Conservation (phyloP, 2,888 invertebrate species). For the Nudaria mundana region DNA sequence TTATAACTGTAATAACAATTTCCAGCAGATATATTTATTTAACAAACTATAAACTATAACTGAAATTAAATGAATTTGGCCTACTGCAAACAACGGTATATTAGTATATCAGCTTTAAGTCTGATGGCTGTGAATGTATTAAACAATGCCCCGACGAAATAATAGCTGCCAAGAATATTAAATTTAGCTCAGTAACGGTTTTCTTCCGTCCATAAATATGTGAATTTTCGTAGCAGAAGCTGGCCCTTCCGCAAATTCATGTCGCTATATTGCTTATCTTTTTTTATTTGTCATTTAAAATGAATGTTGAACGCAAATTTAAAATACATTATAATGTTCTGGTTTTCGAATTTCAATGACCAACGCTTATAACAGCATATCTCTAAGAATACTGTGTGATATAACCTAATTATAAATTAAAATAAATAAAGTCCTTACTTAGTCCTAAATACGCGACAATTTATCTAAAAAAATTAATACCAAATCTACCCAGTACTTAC, state of each 20-base stretch:
- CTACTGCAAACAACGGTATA: constrained; percentile 34
- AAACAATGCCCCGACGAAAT: constrained; percentile 45
- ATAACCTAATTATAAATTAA: constrained; percentile 73
- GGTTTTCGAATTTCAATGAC: constrained; percentile 65
- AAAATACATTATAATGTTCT: constrained; percentile 26
- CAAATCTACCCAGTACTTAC: constrained; percentile 76
- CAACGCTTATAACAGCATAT: constrained; percentile 79
- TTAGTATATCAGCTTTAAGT: constrained; percentile 46
- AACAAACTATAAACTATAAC: no score
- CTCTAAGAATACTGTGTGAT: constrained; percentile 79
- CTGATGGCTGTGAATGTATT: constrained; percentile 49
- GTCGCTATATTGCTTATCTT: constrained; percentile 21
- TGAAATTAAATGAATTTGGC: constrained; percentile 33
- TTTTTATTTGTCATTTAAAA: constrained; percentile 28
- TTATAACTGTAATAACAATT: no score
- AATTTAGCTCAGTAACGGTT: constrained; percentile 64
- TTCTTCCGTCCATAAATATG: constrained; percentile 75
- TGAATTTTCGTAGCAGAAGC: constrained; percentile 69
- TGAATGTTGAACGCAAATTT: constrained; percentile 34
- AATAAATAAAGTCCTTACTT: constrained; percentile 67
- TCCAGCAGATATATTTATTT: no score
- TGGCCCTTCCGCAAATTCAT: constrained; percentile 51
- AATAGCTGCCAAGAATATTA: constrained; percentile 35
- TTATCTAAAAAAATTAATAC: constrained; percentile 48
- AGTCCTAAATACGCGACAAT: constrained; percentile 59